Evolutionary conservation across 2,888 invertebrate species (phyloP), one percentile per base, ranked within the genome.

Genomic region (Itoplectis maculator): DNA sequence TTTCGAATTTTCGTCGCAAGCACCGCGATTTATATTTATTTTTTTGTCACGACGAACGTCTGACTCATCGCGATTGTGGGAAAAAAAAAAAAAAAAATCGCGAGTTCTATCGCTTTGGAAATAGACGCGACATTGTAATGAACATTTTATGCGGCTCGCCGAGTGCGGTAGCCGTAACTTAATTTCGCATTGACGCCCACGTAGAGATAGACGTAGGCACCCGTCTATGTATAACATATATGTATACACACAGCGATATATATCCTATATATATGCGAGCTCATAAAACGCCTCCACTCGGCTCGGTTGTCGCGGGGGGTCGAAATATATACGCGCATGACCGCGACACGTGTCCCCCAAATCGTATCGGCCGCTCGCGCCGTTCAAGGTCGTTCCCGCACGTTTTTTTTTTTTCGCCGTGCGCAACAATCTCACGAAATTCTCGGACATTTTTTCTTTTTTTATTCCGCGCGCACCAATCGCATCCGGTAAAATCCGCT

Each of bases 161-260:
- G 51, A 11, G 20, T 13, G 45, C 5, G 29, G n/a, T n/a, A n/a
- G 6, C n/a, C 15, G 47, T 49, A 18, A 15, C 49, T 15, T 51
- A 51, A 51, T 51, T 51, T 51, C 20, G 11, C 51, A 51, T 51
- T 51, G 20, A 51, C 51, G 51, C 51, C 51, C 51, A 51, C 51
- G 20, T 11, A 13, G 8, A 51, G 51, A 51, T 5, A 29, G 29
- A 29, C 5, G 29, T 29, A 5, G n/a, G n/a, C n/a, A n/a, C n/a
- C 5, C 29, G 29, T 29, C 29, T 2, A 5, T 29, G 29, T 29
- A 5, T 29, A n/a, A n/a, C n/a, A n/a, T n/a, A n/a, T n/a, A n/a
- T n/a, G n/a, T n/a, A n/a, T n/a, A n/a, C n/a, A n/a, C n/a, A n/a
- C n/a, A n/a, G 29, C 29, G 29, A 3, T 2, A 29, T 29, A 29